Evolutionary conservation across 2,797 vertebrate genomes (phyloP).

Genomic region (Allochrocebus solatus): DNA sequence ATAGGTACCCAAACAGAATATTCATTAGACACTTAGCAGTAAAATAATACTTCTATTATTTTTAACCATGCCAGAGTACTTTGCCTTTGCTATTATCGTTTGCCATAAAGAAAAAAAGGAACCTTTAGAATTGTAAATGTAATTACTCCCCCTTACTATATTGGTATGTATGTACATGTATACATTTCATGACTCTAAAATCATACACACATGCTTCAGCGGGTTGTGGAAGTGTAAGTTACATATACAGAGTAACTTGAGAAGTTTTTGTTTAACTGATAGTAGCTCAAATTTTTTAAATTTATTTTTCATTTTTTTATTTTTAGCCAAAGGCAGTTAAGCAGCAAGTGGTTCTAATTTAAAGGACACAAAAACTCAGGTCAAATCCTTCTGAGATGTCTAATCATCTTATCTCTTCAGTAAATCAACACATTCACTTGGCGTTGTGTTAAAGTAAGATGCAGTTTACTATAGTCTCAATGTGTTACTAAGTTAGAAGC

Average conservation of each 20-base stretch:
- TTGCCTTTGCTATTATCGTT: background rate
- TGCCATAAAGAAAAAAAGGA: background rate
- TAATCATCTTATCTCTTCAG: slow-evolving; percentile 19
- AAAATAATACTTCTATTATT: background rate
- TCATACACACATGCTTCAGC: background rate
- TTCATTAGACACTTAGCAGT: background rate
- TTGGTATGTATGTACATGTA: background rate
- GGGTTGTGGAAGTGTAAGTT: background rate
- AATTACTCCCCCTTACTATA: background rate
- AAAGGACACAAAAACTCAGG: slow-evolving; percentile 7
- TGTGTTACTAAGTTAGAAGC: slow-evolving; percentile 31
- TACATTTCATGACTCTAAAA: background rate
- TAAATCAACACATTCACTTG: slow-evolving; percentile 21
- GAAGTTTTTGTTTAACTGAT: background rate
- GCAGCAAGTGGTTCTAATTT: background rate
- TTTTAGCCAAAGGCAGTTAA: too few species aligned
- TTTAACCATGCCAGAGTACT: background rate
- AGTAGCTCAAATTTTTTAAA: background rate
- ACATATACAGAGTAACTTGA: background rate
- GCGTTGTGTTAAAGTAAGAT: slow-evolving; percentile 38
- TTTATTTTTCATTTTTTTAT: too few species aligned
- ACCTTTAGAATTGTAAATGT: background rate
- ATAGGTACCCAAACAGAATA: background rate
- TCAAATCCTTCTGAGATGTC: background rate
- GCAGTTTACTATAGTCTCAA: background rate